Conservation (phyloP, 2,113 vertebrate genomes). For the Psilopsiagon aurifrons region DNA sequence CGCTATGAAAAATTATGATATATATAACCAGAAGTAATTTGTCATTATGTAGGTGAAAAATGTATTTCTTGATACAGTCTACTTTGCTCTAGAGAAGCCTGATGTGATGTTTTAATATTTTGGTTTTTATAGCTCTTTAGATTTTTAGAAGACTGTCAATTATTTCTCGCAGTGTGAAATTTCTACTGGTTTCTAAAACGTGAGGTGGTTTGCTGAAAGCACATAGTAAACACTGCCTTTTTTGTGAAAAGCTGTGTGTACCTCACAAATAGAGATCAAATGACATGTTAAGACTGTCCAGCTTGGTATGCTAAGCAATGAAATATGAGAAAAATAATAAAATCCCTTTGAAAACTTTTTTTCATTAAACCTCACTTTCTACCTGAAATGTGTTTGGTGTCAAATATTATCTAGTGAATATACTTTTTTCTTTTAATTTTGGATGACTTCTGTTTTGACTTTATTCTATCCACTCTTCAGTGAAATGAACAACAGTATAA, state of each 20-base stretch:
- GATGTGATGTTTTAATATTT: not conserved
- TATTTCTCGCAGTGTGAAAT: slow-evolving; percentile 10
- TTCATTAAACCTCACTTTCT: not conserved
- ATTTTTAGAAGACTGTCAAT: not conserved
- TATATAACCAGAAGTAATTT: not conserved
- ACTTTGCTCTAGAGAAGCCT: not conserved
- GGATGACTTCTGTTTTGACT: not conserved
- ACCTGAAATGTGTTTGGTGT: not conserved
- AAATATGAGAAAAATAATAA: not conserved
- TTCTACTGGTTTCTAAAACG: not conserved
- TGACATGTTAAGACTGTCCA: not conserved
- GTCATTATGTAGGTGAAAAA: not conserved
- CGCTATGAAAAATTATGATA: not conserved
- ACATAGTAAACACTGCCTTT: not conserved
- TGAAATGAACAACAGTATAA: not conserved
- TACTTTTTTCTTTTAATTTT: not conserved
- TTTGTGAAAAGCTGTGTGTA: not conserved
- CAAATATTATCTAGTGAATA: not conserved
- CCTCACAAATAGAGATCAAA: not conserved
- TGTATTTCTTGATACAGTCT: not conserved
- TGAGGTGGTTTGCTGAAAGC: not conserved
- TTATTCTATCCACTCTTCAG: not conserved
- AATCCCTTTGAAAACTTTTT: not conserved
- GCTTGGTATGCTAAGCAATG: not conserved
- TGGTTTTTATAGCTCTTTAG: not conserved